Percentiles rank a stretch among this genome's conserved stretches.
Evolutionary conservation across 2,113 vertebrate species (phyloP).

Genomic region (Caracal caracal): DNA sequence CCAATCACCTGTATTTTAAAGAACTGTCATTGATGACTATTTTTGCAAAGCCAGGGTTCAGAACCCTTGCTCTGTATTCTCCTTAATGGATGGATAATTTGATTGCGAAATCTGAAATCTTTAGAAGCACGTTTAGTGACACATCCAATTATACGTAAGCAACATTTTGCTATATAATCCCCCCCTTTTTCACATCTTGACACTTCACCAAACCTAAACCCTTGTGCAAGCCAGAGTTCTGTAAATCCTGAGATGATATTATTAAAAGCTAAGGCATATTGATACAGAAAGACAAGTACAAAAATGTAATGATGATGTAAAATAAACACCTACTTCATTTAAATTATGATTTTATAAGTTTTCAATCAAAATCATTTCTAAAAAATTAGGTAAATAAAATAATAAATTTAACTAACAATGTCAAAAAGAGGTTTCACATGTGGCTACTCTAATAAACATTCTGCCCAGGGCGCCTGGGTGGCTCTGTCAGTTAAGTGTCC

Average conservation of each 20-base stretch:
- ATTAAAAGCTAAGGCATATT: neutral
- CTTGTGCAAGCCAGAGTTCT: neutral
- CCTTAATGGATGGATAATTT: neutral
- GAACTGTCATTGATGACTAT: neutral
- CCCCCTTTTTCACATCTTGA: neutral
- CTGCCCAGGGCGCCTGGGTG: too few relatives aligned
- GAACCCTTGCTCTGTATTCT: neutral
- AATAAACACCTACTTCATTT: slow-evolving; percentile 18
- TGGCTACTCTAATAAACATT: neutral
- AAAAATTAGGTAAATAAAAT: neutral
- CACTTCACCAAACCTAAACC: neutral
- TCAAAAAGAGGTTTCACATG: neutral
- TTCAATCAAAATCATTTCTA: slow-evolving; percentile 23
- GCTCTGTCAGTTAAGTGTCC: too few relatives aligned
- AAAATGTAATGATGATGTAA: neutral
- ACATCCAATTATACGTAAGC: neutral
- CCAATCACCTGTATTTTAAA: neutral
- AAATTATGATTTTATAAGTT: neutral
- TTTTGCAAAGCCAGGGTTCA: neutral
- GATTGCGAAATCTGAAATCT: slow-evolving; percentile 1
- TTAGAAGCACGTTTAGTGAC: neutral
- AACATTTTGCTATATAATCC: neutral
- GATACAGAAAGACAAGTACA: neutral
- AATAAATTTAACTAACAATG: neutral
- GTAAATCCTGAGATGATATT: neutral